Evolutionary conservation across 1,140 invertebrate genomes (phyloP), one percentile per base, ranked within the genome.

Genomic region (Caerostris darwini): DNA sequence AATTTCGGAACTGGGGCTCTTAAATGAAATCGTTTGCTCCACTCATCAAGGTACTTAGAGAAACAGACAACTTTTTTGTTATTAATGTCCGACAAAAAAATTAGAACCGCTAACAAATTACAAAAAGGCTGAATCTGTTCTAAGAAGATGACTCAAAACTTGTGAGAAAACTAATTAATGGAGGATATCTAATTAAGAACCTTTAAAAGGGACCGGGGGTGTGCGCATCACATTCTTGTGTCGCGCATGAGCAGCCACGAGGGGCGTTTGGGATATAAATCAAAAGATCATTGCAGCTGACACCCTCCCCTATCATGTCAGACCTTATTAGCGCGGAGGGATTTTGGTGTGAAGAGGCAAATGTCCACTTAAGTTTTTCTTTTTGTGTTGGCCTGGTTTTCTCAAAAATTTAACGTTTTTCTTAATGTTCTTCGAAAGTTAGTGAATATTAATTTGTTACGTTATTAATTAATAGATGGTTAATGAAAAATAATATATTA

Each of bases 141-240:
- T 53, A 77, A 50, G 50, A 4, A 34, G 71, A 12, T 50, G 71
- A 77, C 34, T 14, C 12, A 53, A 50, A 77, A 77, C 34, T 53
- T 8, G 71, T 53, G 71, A 77, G 71, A 77, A 77, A 77, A 77
- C 71, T 34, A 53, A 77, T 77, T 77, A 77, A 77, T 50, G 14
- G 71, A 77, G 5, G 34, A 8, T 7, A 50, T 77, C 71, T 77
- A 77, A 77, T 77, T 77, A 77, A 77, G 71, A 77, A 77, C 50
- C 61, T 67, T 67, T 17, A 67, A 12, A 67, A 5, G 12, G 5
- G 19, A 12, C 19, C 34, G 71, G 19, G 34, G 34, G 34, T 34
- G 34, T 34, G 34, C 5, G 19, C 34, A 77, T 77, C 34, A 12
- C 50, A 77, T 77, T 77, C 71, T 34, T 77, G 71, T 77, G 71